Conservation (phyloP, 2,888 invertebrate species). For the Netelia fuscicornis region DNA sequence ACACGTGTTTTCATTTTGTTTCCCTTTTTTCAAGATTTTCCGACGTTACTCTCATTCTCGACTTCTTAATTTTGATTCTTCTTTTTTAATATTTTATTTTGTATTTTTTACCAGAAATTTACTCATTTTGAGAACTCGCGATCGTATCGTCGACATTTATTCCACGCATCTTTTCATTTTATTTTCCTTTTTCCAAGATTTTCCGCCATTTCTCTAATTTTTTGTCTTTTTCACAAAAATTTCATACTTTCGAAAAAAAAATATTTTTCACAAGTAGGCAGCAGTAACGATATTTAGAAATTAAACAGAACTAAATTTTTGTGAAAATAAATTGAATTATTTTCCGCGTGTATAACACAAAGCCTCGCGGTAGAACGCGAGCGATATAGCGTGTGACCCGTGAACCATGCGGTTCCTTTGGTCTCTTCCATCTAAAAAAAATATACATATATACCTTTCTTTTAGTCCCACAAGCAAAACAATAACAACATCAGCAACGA, state of each 20-base stretch:
- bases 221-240: not conserved
- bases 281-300: too few species aligned
- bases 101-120: not conserved
- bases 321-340: too few species aligned
- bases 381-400: conserved; percentile 13
- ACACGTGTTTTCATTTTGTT: not conserved
- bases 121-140: too few species aligned
- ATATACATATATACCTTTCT: conserved; percentile 23
- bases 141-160: too few species aligned
- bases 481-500: conserved; percentile 14
- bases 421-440: conserved; percentile 14
- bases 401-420: conserved; percentile 7
- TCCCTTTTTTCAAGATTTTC: not conserved
- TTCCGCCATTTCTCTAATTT: too few species aligned
- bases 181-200: not conserved
- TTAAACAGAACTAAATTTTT: not conserved
- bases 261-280: not conserved
- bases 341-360: too few species aligned
- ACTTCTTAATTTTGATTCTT: not conserved
- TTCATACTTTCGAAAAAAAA: not conserved
- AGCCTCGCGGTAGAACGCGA: not conserved
- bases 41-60: too few species aligned
- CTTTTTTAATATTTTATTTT: not conserved
- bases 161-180: not conserved
- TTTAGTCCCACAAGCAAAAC: conserved; percentile 11